Conservation (phyloP, 1,140 invertebrate species). For the Drosophila nebulosa region DNA sequence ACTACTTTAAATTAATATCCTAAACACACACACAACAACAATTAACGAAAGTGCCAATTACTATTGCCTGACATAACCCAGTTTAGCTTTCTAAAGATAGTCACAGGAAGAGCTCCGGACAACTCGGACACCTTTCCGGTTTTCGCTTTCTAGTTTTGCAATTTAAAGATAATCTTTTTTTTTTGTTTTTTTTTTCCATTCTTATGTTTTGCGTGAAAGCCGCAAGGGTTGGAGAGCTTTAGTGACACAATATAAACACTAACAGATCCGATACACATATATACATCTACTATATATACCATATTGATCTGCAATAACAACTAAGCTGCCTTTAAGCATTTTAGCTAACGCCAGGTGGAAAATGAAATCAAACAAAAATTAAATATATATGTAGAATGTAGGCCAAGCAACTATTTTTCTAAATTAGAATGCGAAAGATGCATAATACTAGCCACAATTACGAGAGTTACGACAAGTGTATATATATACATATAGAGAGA, state of each 20-base stretch:
- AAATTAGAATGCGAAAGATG: neutral
- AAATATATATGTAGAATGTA: neutral
- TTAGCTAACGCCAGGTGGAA: neutral
- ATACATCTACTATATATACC: neutral
- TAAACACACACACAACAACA: conserved; percentile 34
- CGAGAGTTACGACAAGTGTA: conserved; percentile 29
- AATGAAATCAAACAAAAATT: neutral
- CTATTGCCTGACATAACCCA: conserved; percentile 58
- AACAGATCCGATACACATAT: neutral
- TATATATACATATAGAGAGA: conserved; percentile 19
- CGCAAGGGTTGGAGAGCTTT: no score
- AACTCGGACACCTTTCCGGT: neutral
- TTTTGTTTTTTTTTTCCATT: no score
- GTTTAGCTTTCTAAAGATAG: conserved; percentile 9
- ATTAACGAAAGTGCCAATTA: conserved; percentile 71
- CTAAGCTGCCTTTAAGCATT: conserved; percentile 2
- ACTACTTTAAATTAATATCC: conserved; percentile 6
- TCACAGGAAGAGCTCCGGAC: neutral
- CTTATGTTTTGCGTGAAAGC: no score
- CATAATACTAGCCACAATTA: neutral
- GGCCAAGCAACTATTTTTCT: neutral
- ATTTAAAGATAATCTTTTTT: no score
- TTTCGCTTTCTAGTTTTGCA: neutral
- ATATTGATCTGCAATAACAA: neutral
- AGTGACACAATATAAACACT: no score